These are phyloP conservation scores for Psilopsiagon aymara DNA, from an alignment of 2,113 vertebrate species.

Conservation along the genomic window DNA sequence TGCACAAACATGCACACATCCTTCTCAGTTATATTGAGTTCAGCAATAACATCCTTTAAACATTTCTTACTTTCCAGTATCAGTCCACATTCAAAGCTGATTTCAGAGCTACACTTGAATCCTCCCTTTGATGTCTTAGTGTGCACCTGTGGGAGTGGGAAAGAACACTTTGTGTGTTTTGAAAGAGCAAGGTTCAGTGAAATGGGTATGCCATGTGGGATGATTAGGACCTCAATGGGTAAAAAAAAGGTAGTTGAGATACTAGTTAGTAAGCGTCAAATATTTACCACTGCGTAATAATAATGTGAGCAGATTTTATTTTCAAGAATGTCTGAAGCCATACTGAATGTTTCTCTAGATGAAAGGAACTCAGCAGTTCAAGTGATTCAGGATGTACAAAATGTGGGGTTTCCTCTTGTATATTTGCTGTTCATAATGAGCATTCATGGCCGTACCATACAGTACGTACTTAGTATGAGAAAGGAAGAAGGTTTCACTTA, in stretches of 20 bases:
- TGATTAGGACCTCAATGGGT: neutral
- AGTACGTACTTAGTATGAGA: neutral
- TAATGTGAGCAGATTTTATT: neutral
- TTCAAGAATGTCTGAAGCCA: slow-evolving; percentile 17
- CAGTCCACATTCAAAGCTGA: neutral
- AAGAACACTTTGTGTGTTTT: neutral
- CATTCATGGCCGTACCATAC: slow-evolving; percentile 50
- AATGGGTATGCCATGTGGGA: neutral
- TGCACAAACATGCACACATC: neutral
- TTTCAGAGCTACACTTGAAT: neutral
- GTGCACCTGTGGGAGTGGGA: slow-evolving; percentile 7
- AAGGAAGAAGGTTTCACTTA: slow-evolving; percentile 31
- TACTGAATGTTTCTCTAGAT: slow-evolving; percentile 10
- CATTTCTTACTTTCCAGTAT: neutral
- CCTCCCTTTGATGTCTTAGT: neutral
- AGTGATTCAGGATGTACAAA: slow-evolving; percentile 69
- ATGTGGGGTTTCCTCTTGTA: slow-evolving; percentile 46
- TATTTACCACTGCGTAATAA: neutral
- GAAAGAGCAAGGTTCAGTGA: neutral
- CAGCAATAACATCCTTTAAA: neutral
- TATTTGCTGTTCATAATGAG: slow-evolving; percentile 57
- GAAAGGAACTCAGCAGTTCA: slow-evolving; percentile 25
- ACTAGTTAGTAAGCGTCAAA: slow-evolving; percentile 17
- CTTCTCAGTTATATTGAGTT: neutral
- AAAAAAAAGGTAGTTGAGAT: neutral